Base-by-base conservation (phyloP, 2,113 vertebrate species). In the Bubo blakistoni region DNA sequence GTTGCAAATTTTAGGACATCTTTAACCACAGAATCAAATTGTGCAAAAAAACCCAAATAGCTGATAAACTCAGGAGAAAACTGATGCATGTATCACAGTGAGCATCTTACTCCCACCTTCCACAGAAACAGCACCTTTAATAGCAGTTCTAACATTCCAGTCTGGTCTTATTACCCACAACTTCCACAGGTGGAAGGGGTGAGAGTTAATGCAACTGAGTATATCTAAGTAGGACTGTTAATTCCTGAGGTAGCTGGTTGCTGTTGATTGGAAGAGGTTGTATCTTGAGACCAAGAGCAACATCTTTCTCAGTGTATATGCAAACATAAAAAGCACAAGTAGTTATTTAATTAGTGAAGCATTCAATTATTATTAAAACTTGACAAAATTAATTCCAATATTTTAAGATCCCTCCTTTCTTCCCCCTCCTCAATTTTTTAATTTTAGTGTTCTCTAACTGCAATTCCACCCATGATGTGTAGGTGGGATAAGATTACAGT, bases 391-490 rank as follows among this genome's bases (percentile, higher is more conserved):
- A 81, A 74, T 81, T 46, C 32, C 61, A 46, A 70, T 93, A 85
- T 79, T 96, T 94, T n/a, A 87, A 87, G 81, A 95, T 72, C n/a
- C 58, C 70, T 89, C 77, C 49, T 80, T 95, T 94, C 87, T 88
- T 96, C 83, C 40, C 91, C 91, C 95, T 96, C 89, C 78, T 81
- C 89, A 96, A 22, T 96, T 94, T 92, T 74, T 96, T 95, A 95
- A 92, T 93, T 94, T 96, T 91, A 96, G 86, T 91, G 83, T 94
- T 96, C 95, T 94, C 57, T 94, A 86, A 94, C 89, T 89, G 32
- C 74, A 89, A 49, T 92, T 94, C 95, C 94, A 92, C 95, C 94
- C 94, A 89, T 95, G 89, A 95, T 76, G 73, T 62, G 88, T 92
- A 86, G 95, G 96, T 94, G 91, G 84, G 91, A 94, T 92, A 79